phyloP scores from a whole-genome alignment of 2,797 vertebrate genomes.

The Coilia nasus region DNA sequence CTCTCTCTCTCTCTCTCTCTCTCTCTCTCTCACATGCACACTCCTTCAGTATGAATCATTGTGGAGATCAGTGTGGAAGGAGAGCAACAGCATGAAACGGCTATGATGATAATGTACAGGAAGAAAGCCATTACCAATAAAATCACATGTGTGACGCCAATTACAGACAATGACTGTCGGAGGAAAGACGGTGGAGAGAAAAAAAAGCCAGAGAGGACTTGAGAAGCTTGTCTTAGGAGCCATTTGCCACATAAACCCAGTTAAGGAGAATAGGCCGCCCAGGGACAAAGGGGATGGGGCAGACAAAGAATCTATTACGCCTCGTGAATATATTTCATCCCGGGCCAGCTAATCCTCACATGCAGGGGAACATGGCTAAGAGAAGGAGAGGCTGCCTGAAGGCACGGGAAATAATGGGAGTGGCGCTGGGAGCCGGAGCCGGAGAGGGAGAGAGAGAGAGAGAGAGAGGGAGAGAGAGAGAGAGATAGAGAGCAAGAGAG shows the following conservation, averaged over 20 bases:
- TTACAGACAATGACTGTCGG: slow-evolving; percentile 79
- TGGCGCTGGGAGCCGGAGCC: slow-evolving; percentile 11
- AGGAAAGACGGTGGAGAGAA: slow-evolving; percentile 62
- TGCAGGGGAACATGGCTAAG: slow-evolving; percentile 49
- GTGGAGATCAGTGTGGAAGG: slow-evolving; percentile 74
- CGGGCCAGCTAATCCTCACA: slow-evolving; percentile 61
- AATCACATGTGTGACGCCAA: slow-evolving; percentile 79
- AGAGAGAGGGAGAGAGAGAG: background rate
- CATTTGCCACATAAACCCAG: slow-evolving; percentile 61
- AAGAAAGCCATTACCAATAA: slow-evolving; percentile 82
- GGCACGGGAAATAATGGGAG: slow-evolving; percentile 58
- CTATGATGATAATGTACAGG: slow-evolving; percentile 65
- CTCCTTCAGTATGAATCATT: slow-evolving; percentile 74
- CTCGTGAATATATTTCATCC: slow-evolving; percentile 58
- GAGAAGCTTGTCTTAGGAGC: background rate
- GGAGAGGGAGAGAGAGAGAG: background rate
- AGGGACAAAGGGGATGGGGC: slow-evolving; percentile 71
- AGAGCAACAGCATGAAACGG: slow-evolving; percentile 78
- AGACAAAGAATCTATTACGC: slow-evolving; percentile 74
- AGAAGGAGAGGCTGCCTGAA: slow-evolving; percentile 55
- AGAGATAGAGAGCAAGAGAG: background rate
- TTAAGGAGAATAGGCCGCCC: slow-evolving; percentile 66
- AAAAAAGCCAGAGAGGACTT: background rate
- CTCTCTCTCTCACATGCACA: slow-evolving; percentile 53
- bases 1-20: too few relatives aligned